Evolutionary conservation across 2,797 vertebrate genomes (phyloP).

Genomic region (Falco berigora): DNA sequence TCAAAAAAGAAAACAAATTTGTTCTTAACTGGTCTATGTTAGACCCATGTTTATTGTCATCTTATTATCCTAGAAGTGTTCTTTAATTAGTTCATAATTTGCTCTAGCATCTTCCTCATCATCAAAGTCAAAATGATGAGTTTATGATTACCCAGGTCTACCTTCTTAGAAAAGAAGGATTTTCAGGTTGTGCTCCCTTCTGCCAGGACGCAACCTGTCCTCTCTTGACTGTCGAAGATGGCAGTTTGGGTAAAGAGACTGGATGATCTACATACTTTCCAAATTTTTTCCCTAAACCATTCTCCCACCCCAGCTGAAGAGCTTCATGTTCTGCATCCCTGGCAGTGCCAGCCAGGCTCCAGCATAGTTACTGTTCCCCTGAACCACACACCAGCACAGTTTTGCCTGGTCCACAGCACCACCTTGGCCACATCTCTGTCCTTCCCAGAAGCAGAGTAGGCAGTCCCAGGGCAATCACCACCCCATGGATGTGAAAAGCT

Average conservation of each 20-base stretch:
- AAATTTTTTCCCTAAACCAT: background rate
- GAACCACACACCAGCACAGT: background rate
- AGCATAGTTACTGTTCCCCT: background rate
- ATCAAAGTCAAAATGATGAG: background rate
- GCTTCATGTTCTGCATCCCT: background rate
- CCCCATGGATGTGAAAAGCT: background rate
- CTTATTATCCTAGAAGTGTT: background rate
- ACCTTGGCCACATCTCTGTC: background rate
- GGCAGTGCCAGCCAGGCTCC: background rate
- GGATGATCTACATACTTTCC: background rate
- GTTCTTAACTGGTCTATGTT: background rate
- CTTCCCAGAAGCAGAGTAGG: background rate
- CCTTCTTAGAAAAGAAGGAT: background rate
- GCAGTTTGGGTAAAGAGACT: background rate
- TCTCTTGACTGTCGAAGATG: background rate
- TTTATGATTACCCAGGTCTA: background rate
- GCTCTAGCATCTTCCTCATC: background rate
- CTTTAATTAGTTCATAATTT: conserved; percentile 21
- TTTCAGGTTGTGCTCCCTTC: background rate
- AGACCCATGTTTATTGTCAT: background rate
- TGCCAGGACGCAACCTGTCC: background rate
- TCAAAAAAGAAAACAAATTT: conserved; percentile 12
- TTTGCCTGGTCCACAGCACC: background rate
- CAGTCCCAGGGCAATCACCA: background rate
- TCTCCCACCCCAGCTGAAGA: background rate